Evolutionary conservation across 1,140 invertebrate species (phyloP), one percentile per base, ranked within the genome.

Genomic region (Octopus bimaculoides): DNA sequence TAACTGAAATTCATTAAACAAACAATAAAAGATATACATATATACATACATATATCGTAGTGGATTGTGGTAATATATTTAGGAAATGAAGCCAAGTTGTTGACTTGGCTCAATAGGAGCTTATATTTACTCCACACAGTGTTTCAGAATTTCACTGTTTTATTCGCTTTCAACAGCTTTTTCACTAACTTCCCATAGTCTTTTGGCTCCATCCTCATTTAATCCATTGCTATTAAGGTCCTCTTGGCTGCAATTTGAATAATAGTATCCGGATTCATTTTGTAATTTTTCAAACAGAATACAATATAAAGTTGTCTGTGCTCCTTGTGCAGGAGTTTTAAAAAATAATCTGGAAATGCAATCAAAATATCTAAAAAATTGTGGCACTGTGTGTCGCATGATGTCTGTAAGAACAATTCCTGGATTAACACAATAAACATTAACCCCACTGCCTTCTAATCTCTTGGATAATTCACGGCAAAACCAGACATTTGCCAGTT

Each of bases 241-340:
- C 71, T 93, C 91, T 84, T 93, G 90, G 61, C 92, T 91, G 85
- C 95, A 96, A 88, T 96, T 93, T n/a, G 93, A 91, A 88, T 95
- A 89, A 81, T 89, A 90, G 53, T 81, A 78, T 66, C 94, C 94
- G 83, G 92, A 93, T 86, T 93, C 89, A 82, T 92, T 89, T 5
- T 91, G 92, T 81, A 92, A 91, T 78, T 92, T 90, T 82, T 94
- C 93, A 87, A 94, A 93, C 1, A 96, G 88, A 5, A 94, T 92
- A 86, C 95, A 95, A 85, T 95, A 92, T 71, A 97, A 90, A 4
- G 93, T 93, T 1, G 95, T 96, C 88, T 96, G 95, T 9, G 94
- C 94, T 0, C 95, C 95, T 83, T 94, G 85, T 56, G 82, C 81
- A 4, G 87, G 82, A 61, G 86, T 85, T 56, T 87, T 86, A 5